phyloP scores from a whole-genome alignment of 2,797 vertebrate species.

The Amblyraja radiata region DNA sequence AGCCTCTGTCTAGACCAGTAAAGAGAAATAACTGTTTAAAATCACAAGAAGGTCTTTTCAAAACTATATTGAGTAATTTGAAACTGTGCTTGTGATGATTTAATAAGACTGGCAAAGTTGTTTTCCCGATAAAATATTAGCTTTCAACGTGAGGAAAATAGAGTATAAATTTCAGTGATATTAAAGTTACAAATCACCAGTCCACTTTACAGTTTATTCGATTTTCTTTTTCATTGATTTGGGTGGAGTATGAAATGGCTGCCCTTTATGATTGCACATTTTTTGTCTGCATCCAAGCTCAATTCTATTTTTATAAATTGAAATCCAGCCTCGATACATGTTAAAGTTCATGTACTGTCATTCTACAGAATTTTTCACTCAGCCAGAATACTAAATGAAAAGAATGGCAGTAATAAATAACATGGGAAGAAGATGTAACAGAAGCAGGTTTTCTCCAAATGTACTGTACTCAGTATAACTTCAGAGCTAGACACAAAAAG shows the following conservation, averaged over 20 bases:
- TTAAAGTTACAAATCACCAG: background rate
- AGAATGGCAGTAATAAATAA: background rate
- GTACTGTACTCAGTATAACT: background rate
- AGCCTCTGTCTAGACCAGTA: background rate
- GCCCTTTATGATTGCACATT: background rate
- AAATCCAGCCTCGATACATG: background rate
- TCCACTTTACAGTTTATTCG: background rate
- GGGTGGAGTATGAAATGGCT: background rate
- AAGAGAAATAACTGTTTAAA: background rate
- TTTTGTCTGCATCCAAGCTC: background rate
- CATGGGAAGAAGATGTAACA: background rate
- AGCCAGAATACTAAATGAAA: background rate
- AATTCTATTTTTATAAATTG: background rate
- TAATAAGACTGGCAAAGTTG: background rate
- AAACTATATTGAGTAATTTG: background rate
- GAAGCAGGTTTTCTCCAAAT: background rate
- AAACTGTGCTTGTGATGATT: slow-evolving; percentile 5
- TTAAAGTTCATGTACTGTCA: background rate
- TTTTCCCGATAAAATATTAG: background rate
- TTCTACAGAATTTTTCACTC: background rate
- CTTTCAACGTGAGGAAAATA: background rate
- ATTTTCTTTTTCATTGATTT: background rate
- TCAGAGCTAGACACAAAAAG: background rate
- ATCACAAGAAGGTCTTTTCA: background rate
- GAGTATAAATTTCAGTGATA: background rate